Conservation (phyloP, 2,113 vertebrate genomes). For the Macquaria australasica region DNA sequence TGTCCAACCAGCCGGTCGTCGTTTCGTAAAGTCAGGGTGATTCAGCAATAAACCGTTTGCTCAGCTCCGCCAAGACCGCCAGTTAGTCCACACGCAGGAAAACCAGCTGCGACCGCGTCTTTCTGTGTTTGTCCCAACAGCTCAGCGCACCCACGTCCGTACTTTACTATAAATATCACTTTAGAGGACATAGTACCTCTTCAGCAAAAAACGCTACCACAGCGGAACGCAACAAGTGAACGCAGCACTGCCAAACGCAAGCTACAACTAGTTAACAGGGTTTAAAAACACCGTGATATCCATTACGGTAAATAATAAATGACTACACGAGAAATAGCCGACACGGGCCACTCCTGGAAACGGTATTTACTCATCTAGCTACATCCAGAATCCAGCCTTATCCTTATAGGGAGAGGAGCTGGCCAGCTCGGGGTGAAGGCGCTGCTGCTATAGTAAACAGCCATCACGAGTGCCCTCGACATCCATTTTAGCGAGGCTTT, state of each 20-base stretch:
- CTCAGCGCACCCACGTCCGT: slow-evolving; percentile 16
- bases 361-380: slow-evolving; percentile 13
- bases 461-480: slow-evolving; percentile 66
- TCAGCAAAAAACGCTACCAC: slow-evolving; percentile 1
- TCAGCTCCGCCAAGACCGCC: slow-evolving; percentile 49
- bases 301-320: fast-evolving
- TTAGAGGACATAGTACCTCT: slow-evolving; percentile 7
- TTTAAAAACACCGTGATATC: neutral
- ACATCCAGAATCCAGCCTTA: slow-evolving; percentile 53
- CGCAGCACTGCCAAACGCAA: slow-evolving; percentile 41
- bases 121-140: slow-evolving; percentile 5
- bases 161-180: slow-evolving; percentile 37
- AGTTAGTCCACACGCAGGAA: slow-evolving; percentile 29
- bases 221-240: slow-evolving; percentile 73
- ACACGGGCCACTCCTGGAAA: neutral
- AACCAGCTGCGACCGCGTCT: slow-evolving; percentile 28
- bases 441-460: slow-evolving; percentile 80
- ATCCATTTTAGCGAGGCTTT: slow-evolving; percentile 65
- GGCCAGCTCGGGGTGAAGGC: slow-evolving; percentile 50
- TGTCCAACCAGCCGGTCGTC: slow-evolving; percentile 51
- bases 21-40: slow-evolving; percentile 85
- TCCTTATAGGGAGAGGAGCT: slow-evolving; percentile 48
- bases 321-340: neutral
- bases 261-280: neutral
- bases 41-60: slow-evolving; percentile 83